Evolutionary conservation across 2,113 vertebrate species (phyloP).

Genomic region (Ceratotherium simum): DNA sequence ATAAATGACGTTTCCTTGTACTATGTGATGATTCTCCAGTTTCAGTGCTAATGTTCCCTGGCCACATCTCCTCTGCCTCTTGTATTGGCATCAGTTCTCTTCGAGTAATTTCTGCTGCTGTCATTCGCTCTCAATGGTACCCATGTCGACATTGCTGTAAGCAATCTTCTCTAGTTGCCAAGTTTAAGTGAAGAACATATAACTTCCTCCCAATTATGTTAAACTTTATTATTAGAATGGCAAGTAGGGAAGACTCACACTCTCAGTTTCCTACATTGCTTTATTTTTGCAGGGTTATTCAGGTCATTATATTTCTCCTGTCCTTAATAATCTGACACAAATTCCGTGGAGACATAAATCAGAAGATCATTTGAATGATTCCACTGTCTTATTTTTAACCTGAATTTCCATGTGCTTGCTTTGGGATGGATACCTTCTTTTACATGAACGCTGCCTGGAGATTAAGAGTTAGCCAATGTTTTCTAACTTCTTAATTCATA

Average conservation of each 20-base stretch:
- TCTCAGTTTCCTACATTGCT: background rate
- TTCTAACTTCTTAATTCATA: background rate
- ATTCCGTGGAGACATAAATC: background rate
- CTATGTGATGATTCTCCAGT: background rate
- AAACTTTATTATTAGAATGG: slow-evolving; percentile 15
- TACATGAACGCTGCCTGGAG: background rate
- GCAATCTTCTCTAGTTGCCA: background rate
- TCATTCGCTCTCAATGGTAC: background rate
- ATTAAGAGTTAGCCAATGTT: background rate
- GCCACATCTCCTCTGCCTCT: background rate
- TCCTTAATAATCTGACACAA: slow-evolving; percentile 30
- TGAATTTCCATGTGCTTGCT: background rate
- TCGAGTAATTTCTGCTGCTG: background rate
- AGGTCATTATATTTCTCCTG: slow-evolving; percentile 9
- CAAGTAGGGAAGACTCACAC: background rate
- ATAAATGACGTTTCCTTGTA: background rate
- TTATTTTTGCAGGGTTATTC: background rate
- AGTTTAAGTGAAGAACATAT: background rate
- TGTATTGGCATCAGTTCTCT: background rate
- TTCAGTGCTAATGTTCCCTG: background rate
- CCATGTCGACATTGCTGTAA: background rate
- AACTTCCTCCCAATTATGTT: background rate
- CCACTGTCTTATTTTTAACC: background rate
- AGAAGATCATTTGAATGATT: slow-evolving; percentile 12
- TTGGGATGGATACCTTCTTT: background rate